These are phyloP conservation scores for Apus apus DNA, from an alignment of 2,113 vertebrate genomes.

Conservation along the genomic window DNA sequence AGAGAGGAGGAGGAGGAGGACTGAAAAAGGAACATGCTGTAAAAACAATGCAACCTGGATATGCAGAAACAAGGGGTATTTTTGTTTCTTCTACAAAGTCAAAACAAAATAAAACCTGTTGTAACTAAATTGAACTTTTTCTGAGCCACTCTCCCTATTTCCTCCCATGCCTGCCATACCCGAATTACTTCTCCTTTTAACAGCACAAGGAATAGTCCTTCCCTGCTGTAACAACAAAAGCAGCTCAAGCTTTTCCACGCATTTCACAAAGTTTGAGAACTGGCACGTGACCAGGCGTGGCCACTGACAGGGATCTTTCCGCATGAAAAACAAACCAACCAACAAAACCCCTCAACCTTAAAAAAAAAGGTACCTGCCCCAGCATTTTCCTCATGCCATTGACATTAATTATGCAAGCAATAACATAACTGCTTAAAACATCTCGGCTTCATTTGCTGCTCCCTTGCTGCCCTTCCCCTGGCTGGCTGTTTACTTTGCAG, in stretches of 20 bases:
- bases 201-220: background rate
- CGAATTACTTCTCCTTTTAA: background rate
- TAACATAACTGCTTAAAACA: background rate
- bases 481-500: background rate
- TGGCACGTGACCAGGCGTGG: background rate
- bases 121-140: background rate
- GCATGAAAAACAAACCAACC: background rate
- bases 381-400: background rate
- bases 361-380: background rate
- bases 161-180: background rate
- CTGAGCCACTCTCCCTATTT: background rate
- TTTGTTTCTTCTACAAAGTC: background rate
- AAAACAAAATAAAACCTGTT: background rate
- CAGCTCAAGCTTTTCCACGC: background rate
- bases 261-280: background rate
- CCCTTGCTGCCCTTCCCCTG: background rate
- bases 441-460: background rate
- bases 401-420: background rate
- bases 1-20: background rate
- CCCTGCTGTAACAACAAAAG: background rate
- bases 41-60: slow-evolving; percentile 1
- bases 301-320: background rate
- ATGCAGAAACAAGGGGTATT: background rate
- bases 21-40: background rate
- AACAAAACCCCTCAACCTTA: too few relatives aligned